These are phyloP conservation scores for Napeogenes sylphis DNA, from an alignment of 2,888 invertebrate genomes.

Conservation along the genomic window DNA sequence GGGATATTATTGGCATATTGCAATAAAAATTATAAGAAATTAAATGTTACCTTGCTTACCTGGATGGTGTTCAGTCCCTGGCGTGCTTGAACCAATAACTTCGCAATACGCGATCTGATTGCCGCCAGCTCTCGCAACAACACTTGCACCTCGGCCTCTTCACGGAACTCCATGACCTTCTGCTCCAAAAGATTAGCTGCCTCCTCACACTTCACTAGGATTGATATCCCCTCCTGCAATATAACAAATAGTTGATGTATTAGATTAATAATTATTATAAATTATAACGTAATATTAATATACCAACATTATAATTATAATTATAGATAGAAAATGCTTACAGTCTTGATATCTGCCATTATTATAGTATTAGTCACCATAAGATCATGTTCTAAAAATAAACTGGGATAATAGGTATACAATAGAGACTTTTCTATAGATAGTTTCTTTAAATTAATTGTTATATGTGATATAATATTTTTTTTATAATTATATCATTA, in stretches of 20 bases:
- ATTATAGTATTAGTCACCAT: background rate
- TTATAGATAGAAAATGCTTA: too few species aligned
- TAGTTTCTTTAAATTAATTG: background rate
- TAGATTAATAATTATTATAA: background rate
- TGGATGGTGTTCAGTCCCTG: constrained; percentile 79
- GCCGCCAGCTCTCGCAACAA: constrained; percentile 76
- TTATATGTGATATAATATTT: too few species aligned
- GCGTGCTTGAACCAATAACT: constrained; percentile 82
- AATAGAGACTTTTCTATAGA: too few species aligned
- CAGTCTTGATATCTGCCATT: background rate
- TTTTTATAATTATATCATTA: too few species aligned
- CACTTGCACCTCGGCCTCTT: constrained; percentile 80
- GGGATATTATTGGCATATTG: constrained; percentile 2
- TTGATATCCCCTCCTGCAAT: constrained; percentile 82
- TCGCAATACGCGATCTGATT: constrained; percentile 81
- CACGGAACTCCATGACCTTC: constrained; percentile 79
- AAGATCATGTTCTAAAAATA: background rate
- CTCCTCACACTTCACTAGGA: constrained; percentile 83
- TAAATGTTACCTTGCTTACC: constrained; percentile 69
- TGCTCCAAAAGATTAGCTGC: constrained; percentile 81
- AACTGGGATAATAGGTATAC: background rate
- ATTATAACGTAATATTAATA: too few species aligned
- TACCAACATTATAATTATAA: too few species aligned
- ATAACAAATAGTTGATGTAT: background rate
- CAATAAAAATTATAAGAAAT: constrained; percentile 8